Conservation (phyloP, 2,113 vertebrate genomes). For the Parotia lawesii region DNA sequence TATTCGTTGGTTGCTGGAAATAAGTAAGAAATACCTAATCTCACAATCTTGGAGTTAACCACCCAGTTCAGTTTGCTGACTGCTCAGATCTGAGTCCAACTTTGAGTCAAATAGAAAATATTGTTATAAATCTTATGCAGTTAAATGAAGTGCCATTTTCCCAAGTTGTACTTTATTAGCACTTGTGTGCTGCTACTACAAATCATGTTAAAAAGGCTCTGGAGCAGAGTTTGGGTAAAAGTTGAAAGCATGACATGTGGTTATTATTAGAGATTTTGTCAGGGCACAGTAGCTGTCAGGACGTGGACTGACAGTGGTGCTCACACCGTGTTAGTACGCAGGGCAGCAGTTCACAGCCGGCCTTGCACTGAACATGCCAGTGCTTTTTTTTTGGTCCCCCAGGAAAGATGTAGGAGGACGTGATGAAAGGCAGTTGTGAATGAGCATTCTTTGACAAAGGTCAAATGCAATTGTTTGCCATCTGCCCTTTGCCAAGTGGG, state of each 20-base stretch:
- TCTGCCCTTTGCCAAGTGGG: constrained; percentile 55
- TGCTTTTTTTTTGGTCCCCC: neutral
- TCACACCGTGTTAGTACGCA: neutral
- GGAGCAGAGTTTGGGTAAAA: neutral
- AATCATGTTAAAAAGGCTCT: neutral
- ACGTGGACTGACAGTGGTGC: neutral
- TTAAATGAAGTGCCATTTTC: neutral
- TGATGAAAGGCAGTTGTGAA: constrained; percentile 48
- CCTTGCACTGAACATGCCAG: neutral
- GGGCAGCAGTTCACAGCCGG: neutral
- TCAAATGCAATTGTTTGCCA: constrained; percentile 57
- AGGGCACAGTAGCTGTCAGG: constrained; percentile 2
- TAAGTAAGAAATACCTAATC: neutral
- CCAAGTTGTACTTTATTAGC: neutral
- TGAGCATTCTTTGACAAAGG: constrained; percentile 54
- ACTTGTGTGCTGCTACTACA: neutral
- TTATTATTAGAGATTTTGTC: neutral
- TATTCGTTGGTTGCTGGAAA: neutral
- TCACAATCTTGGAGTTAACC: neutral
- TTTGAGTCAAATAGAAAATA: neutral
- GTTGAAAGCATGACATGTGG: neutral
- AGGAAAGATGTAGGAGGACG: constrained; percentile 26
- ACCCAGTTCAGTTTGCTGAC: neutral
- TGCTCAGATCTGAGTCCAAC: neutral
- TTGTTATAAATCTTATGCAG: neutral